Evolutionary conservation across 2,113 vertebrate species (phyloP).

Genomic region (Lampris incognitus): DNA sequence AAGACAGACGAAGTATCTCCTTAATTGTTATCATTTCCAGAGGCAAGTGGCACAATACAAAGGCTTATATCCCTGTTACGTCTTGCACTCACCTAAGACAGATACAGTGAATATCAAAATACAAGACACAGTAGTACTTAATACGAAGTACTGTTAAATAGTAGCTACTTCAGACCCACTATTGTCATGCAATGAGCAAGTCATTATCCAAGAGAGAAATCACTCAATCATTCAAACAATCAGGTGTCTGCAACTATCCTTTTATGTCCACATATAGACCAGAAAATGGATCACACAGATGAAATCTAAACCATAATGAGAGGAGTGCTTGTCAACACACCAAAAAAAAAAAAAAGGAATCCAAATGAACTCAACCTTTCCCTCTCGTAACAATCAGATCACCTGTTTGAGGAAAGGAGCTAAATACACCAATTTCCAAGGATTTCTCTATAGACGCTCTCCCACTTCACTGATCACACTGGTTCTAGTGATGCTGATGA

Average conservation of each 20-base stretch:
- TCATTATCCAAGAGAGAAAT: slow-evolving; percentile 1
- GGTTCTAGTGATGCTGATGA: slow-evolving; percentile 56
- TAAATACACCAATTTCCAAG: slow-evolving; percentile 42
- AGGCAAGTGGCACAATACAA: slow-evolving; percentile 70
- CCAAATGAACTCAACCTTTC: slow-evolving; percentile 48
- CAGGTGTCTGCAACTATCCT: background rate
- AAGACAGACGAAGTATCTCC: slow-evolving; percentile 60
- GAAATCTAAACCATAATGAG: slow-evolving; percentile 46
- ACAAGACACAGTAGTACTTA: background rate
- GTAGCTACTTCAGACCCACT: background rate
- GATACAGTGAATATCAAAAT: background rate
- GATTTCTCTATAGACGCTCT: slow-evolving; percentile 35
- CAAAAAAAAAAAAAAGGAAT: slow-evolving; percentile 8
- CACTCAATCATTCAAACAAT: background rate
- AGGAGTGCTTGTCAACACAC: slow-evolving; percentile 21
- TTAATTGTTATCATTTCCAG: slow-evolving; percentile 76
- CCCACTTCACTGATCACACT: slow-evolving; percentile 51
- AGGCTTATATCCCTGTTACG: slow-evolving; percentile 41
- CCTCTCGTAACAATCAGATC: slow-evolving; percentile 30
- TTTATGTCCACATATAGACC: slow-evolving; percentile 33
- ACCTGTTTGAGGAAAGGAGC: slow-evolving; percentile 32
- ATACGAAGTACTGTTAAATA: slow-evolving; percentile 19
- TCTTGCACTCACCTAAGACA: slow-evolving; percentile 40
- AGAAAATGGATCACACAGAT: slow-evolving; percentile 38
- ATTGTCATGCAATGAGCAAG: background rate